phyloP scores from a whole-genome alignment of 2,888 invertebrate species.

The Netelia fuscicornis region DNA sequence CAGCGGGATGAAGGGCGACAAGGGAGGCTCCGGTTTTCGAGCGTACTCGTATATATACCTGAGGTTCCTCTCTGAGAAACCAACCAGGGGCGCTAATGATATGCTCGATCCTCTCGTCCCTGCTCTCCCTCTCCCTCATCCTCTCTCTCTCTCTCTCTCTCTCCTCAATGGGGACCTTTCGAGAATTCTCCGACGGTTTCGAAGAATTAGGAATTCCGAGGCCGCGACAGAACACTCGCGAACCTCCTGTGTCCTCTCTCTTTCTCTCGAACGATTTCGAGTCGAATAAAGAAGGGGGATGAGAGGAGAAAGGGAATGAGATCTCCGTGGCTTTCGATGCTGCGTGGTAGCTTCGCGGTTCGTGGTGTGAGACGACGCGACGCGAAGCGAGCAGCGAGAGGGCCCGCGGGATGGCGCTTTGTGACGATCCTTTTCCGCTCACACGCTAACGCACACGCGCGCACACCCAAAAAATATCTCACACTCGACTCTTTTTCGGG shows the following conservation, averaged over 20 bases:
- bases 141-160: not conserved
- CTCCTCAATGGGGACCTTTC: conserved; percentile 83
- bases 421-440: conserved; percentile 67
- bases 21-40: not conserved
- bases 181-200: conserved; percentile 85
- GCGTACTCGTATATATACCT: conserved; percentile 73
- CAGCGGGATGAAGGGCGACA: conserved; percentile 32
- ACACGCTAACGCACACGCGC: conserved; percentile 22
- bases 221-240: conserved; percentile 74
- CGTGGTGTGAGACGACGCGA: conserved; percentile 5
- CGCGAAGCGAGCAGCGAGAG: conserved; percentile 25
- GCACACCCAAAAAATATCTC: conserved; percentile 33
- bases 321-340: conserved; percentile 22
- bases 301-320: conserved; percentile 31
- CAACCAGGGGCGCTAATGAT: conserved; percentile 83
- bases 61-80: conserved; percentile 62
- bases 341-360: conserved; percentile 14
- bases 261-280: conserved; percentile 33
- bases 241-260: conserved; percentile 16
- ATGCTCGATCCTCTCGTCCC: conserved; percentile 78
- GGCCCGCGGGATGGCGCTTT: conserved; percentile 60
- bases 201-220: conserved; percentile 85
- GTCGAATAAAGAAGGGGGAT: conserved; percentile 65
- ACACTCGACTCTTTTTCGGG: conserved; percentile 54
- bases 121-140: not conserved